phyloP scores from a whole-genome alignment of 2,888 invertebrate genomes.

The Amphipoea oculea region DNA sequence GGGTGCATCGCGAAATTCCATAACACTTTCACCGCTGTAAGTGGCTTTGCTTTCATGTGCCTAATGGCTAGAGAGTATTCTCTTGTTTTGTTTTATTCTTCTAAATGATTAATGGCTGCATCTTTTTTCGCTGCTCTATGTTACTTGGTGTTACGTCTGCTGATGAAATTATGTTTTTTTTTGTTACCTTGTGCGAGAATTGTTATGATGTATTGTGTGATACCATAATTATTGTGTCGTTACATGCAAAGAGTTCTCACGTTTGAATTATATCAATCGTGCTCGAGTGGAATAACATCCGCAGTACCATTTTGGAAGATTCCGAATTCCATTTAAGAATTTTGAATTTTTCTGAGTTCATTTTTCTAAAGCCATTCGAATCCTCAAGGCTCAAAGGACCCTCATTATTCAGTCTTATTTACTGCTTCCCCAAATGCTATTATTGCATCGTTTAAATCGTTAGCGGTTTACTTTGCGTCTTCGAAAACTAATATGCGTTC shows the following conservation, averaged over 20 bases:
- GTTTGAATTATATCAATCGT: conserved; percentile 8
- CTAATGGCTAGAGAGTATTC: conserved; percentile 71
- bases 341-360: not conserved
- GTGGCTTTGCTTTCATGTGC: conserved; percentile 82
- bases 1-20: conserved; percentile 84
- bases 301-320: conserved; percentile 13
- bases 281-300: conserved; percentile 19
- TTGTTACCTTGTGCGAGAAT: conserved; percentile 39
- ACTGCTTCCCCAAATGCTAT: conserved; percentile 29
- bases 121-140: conserved; percentile 53
- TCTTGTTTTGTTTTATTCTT: conserved; percentile 61
- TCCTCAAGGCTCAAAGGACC: conserved; percentile 14
- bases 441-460: conserved; percentile 54
- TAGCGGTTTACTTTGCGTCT: conserved; percentile 66
- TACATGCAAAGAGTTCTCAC: conserved; percentile 46
- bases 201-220: conserved; percentile 47
- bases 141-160: conserved; percentile 57
- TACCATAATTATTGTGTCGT: conserved; percentile 41
- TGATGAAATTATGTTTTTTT: conserved; percentile 58
- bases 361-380: conserved; percentile 3
- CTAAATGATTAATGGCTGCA: conserved; percentile 57
- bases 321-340: not conserved
- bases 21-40: conserved; percentile 84
- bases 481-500: conserved; percentile 63
- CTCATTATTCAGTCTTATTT: conserved; percentile 21